Base-by-base conservation (phyloP, 2,797 vertebrate species). In the Chelonia mydas region DNA sequence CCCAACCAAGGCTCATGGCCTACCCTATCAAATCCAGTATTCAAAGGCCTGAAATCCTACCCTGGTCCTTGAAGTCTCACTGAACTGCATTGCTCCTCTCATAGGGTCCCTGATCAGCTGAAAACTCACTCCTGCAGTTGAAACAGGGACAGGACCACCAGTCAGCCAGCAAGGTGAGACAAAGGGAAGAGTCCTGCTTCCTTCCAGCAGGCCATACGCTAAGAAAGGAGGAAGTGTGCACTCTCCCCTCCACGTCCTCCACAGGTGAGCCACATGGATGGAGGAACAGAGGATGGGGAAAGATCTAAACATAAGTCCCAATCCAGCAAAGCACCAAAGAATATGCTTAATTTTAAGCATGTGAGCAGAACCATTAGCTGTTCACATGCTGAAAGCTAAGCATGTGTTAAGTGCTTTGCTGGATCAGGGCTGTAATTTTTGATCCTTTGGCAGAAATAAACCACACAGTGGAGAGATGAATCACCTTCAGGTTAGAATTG, bases 361-460 rank as follows among this genome's bases (percentile, higher is more conserved):
- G 11, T 23, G 65, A 72, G n/a, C n/a, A 90, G 74, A 77, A 83
- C 83, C 28, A 0, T 50, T 85, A 37, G 50, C 17, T 37, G 23
- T 33, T 23, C 53, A 1, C 2, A 21, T 59, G 68, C 88, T 84
- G 57, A n/a, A 84, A 94, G 81, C 23, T 72, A 23, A 72, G n/a
- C 5, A 72, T 23, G 37, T 41, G n/a, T n/a, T 68, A 45, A 25
- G 25, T 76, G 41, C 25, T 49, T 77, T 49, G 25, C 74, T 5
- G 7, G 45, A 49, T 41, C 15, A 11, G 51, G 83, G 45, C 25
- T 51, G 12, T 1, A 53, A 68, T 21, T 91, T 94, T 86, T 89
- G 45, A 85, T 84, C 57, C 78, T 28, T 19, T 87, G 88, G 89
- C 59, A 55, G 74, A 92, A 90, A 76, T 84, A 72, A 59, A 61